Base-by-base conservation (phyloP, 2,113 vertebrate species). In the Callocephalon fimbriatum region DNA sequence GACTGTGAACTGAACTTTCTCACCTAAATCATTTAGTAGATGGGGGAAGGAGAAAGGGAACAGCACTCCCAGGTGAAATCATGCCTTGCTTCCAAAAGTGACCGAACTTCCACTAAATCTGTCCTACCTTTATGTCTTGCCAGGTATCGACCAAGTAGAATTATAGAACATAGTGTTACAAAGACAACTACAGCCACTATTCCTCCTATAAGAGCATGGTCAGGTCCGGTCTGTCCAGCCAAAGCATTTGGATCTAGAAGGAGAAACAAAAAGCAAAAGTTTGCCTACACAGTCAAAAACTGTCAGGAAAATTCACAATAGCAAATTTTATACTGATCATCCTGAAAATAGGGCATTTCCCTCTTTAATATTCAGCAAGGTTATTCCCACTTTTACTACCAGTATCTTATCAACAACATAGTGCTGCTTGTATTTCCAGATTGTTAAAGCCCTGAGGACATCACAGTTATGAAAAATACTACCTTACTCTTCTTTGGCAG, bases 111-210 rank as follows among this genome's bases (percentile, higher is more conserved):
- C 14, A 78, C 71, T 42, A 31, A 88, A 58, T 45, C 44, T 70
- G 79, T 90, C 98, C 68, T 98, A 99, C 99, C 99, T 99, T 99
- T 99, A 99, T 99, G 99, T 98, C 99, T 99, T 98, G 99, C 99
- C 98, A 99, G 98, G 96, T 99, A 99, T 95, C 99, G 99, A 91
- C 99, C 99, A 94, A 99, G 99, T 73, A 99, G 99, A 96, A 99
- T 99, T 98, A 99, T 99, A 98, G 99, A 99, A 98, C 99, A 99
- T 97, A 99, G 97, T 3, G 99, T 99, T 96, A 99, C 99, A 95
- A 99, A 99, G 93, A 99, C 99, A 96, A 99, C 99, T 68, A 99
- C 99, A 54, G 99, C 99, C 97, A 99, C 99, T 95, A 99, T 99
- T 96, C 99, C 99, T 96, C 99, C 99, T 97, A 99, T 99, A 97